Evolutionary conservation across 2,113 vertebrate species (phyloP), one percentile per base, ranked within the genome.

Genomic region (Syngnathus floridae): DNA sequence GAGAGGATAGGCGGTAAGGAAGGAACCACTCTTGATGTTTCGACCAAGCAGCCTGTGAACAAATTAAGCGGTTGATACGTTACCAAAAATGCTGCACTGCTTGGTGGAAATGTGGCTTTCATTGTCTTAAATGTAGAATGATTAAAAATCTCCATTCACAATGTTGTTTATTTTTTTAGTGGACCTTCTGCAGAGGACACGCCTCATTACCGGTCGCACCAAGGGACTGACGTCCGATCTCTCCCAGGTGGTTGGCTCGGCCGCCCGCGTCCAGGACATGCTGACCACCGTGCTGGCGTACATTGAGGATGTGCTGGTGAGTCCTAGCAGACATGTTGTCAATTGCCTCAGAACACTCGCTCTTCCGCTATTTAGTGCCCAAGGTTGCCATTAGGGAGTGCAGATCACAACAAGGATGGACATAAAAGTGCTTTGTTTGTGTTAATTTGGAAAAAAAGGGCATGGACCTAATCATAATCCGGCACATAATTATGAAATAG

Each of bases 291-390:
- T 98, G 67, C 82, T 99, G 13, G 86, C 95, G 9, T 98, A 99
- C 35, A 95, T 95, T 0, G 96, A 99, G 69, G 96, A 98, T 1
- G 95, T 98, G n/a, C 76, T 98, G 93, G 97, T 98, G 82, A 93
- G 94, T 56, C n/a, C 21, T 6, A 3, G 31, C 13, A 31, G 22
- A 56, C 54, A 16, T 56, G 14, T 55, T 55, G 26, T 55, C 22
- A 55, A 55, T 55, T 13, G 22, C 22, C 22, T 26, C 8, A 3
- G 19, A 51, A 51, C 26, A 31, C 26, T 51, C 48, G 0, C 48
- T 51, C 48, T 7, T 10, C 19, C 48, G 1, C 48, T 21, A 10
- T 19, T 4, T n/a, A n/a, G 46, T 48, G 46, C 6, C 46, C 46
- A 51, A 51, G n/a, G 7, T 51, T 9, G 8, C 48, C 48, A 9